phyloP scores from a whole-genome alignment of 2,113 vertebrate genomes.

The Alligator mississippiensis region DNA sequence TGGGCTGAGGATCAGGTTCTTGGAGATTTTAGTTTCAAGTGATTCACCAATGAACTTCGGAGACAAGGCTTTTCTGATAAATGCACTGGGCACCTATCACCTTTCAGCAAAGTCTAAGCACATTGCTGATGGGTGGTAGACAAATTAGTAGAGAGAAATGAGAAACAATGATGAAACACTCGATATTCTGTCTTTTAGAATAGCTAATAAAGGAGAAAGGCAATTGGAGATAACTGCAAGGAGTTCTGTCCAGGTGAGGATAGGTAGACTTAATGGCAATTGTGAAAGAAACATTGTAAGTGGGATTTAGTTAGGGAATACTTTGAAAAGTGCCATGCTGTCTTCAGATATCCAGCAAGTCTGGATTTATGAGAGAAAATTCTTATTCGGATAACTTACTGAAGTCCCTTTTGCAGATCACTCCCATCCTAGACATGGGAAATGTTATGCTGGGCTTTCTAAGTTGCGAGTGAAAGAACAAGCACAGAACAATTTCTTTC shows the following conservation, averaged over 20 bases:
- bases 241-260: background rate
- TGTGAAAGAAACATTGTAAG: background rate
- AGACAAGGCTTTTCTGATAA: background rate
- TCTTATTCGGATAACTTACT: slow-evolving; percentile 11
- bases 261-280: background rate
- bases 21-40: background rate
- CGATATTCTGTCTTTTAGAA: background rate
- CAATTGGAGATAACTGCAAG: too few species aligned
- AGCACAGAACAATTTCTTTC: background rate
- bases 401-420: background rate
- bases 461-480: background rate
- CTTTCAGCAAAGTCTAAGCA: background rate
- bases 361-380: background rate
- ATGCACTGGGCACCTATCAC: background rate
- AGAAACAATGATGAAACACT: background rate
- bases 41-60: background rate
- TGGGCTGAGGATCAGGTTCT: background rate
- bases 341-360: background rate
- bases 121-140: background rate
- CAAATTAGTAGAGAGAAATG: background rate
- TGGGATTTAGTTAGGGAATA: background rate
- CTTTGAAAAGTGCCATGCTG: background rate
- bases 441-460: background rate
- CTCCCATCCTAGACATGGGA: background rate
- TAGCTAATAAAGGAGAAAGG: background rate